Evolutionary conservation across 2,797 vertebrate genomes (phyloP), one percentile per base, ranked within the genome.

Genomic region (Phyllotis vaccarum): DNA sequence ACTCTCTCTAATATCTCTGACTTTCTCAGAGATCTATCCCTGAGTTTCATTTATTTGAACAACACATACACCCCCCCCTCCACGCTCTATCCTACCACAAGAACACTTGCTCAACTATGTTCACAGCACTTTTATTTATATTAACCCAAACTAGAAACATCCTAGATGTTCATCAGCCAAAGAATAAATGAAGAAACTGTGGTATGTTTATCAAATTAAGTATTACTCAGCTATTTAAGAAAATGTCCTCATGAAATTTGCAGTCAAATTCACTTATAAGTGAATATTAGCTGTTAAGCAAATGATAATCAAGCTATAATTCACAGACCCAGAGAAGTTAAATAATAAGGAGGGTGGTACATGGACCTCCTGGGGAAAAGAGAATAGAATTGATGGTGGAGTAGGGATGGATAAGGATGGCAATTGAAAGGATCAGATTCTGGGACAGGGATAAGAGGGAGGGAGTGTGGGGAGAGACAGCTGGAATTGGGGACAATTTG

Each of bases 341-440:
- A 40, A 10, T 40, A 40, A 72, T 24, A 40, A 72, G 10, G 21
- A 12, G 10, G 10, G 46, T 49, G 46, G 46, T 49, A 16, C 70
- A 24, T 40, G 21, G 37, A 72, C n/a, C n/a, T 72, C 21, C n/a
- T 21, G 19, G n/a, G 68, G 68, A 72, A 70, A 37, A 19, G 21
- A n/a, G 12, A 40, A 24, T 40, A 72, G 10, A 72, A 72, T 22
- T 40, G n/a, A 21, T 19, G 37, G 68, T 40, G 9, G 70, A 21
- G 9, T 72, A 3, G 4, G 4, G 7, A 16, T 0, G 0, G 34
- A 6, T n/a, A 6, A 17, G 66, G 21, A 22, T 60, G 21, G 58
- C 19, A 60, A 21, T 24, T 60, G 58, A 21, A 22, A 21, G 34
- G 16, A 70, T 19, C 34, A 19, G 34, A 19, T 70, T n/a, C 34